phyloP scores from a whole-genome alignment of 2,888 invertebrate species.

The Pandemis cinnamomeana region DNA sequence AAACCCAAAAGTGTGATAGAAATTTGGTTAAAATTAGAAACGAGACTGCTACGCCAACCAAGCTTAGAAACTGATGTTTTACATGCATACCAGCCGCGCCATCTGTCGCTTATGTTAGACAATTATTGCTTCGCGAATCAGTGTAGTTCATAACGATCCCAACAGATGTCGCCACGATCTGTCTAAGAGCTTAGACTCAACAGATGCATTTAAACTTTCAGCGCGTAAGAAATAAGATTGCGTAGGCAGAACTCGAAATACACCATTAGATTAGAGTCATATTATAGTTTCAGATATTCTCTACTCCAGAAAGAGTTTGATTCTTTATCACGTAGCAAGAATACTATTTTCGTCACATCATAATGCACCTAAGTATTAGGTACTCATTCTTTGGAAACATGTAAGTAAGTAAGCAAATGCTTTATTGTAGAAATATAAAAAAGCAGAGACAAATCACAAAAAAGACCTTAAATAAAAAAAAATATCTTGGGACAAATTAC shows the following conservation, averaged over 20 bases:
- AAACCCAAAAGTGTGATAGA: not conserved
- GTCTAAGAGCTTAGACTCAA: not conserved
- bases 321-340: not conserved
- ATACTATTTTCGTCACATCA: not conserved
- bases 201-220: conserved; percentile 19
- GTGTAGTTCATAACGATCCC: not conserved
- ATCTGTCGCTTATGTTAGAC: not conserved
- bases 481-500: too few species aligned
- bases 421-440: too few species aligned
- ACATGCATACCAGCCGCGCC: not conserved
- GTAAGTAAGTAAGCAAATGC: too few species aligned
- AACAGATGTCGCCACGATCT: conserved; percentile 15
- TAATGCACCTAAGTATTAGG: too few species aligned
- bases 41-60: conserved; percentile 14
- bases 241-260: conserved; percentile 14
- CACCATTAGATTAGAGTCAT: not conserved
- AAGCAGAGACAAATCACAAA: too few species aligned
- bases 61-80: not conserved
- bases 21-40: conserved; percentile 23
- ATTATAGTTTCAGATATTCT: not conserved
- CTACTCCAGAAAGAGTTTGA: not conserved
- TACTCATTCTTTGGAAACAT: too few species aligned
- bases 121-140: not conserved
- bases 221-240: not conserved
- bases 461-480: too few species aligned